Base-by-base conservation (phyloP, 2,113 vertebrate species). In the Poeciliopsis occidentalis region DNA sequence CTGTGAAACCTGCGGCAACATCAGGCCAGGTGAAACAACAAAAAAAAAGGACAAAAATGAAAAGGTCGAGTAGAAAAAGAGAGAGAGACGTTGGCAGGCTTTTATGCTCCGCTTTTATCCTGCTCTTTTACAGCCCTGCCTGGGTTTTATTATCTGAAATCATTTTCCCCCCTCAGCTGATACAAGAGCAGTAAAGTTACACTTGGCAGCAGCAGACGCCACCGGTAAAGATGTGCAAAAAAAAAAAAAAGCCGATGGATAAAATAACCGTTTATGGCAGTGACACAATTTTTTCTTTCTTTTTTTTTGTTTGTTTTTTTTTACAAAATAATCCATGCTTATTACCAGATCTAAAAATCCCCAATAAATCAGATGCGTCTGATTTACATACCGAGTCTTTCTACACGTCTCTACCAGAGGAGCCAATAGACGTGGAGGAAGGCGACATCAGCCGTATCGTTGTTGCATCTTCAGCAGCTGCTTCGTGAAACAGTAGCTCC, bases 1-100 rank as follows among this genome's bases (percentile, higher is more conserved):
- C 78, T 27, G 71, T 66, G 64, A 73, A 64, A 76, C 79, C 84
- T 89, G 77, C 82, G 78, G 62, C 57, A 65, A 32, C 78, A 60
- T 63, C 64, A 37, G 69, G 12, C 73, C 82, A 88, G 85, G 84
- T 86, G 89, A 47, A 47, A 82, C 71, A 37, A 37, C 37, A 13
- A 4, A 13, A 41, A 39, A 39, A 39, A 39, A 12, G 29, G 29
- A 29, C 29, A 29, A 29, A 29, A 29, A 29, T 29, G 47, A 34
- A 66, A 41, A 75, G 73, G 83, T 78, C 71, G 81, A 17, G 17
- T 47, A 47, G 44, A 47, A 19, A 63, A 57, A 60, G 79, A 71
- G 71, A 69, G 41, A 34, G 41, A n/a, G 73, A 41, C 64, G 34
- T 13, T 34, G 44, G n/a, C 64, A 17, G 24, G 64, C 34, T 47